Conservation (phyloP, 2,797 vertebrate species). For the Coregonus suidteri region DNA sequence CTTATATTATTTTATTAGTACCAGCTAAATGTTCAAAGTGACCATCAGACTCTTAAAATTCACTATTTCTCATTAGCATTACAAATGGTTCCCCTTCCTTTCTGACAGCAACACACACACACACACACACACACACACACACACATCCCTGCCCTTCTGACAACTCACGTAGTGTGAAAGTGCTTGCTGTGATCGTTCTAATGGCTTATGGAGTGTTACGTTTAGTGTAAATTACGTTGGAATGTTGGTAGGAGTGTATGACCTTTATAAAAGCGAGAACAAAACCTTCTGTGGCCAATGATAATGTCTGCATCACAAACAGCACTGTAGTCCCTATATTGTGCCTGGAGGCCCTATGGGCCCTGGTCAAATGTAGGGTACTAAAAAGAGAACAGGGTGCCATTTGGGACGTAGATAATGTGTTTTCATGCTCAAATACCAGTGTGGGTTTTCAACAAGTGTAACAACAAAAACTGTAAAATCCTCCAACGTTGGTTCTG, state of each 20-base stretch:
- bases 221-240: conserved; percentile 26
- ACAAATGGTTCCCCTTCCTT: conserved; percentile 4
- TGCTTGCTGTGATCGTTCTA: conserved; percentile 30
- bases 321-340: background rate
- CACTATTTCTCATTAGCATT: conserved; percentile 21
- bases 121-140: background rate
- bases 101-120: background rate
- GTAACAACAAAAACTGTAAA: conserved; percentile 2
- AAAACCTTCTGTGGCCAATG: background rate
- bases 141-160: background rate
- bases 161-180: conserved; percentile 15
- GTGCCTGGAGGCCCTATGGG: background rate
- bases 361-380: background rate
- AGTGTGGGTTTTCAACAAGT: conserved; percentile 17
- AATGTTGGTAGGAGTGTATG: conserved; percentile 10
- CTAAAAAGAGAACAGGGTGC: background rate
- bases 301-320: conserved; percentile 8
- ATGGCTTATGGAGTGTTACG: conserved; percentile 31
- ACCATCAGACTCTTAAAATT: background rate
- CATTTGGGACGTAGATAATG: background rate
- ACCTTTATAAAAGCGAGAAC: conserved; percentile 45
- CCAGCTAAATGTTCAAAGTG: background rate
- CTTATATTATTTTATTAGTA: background rate
- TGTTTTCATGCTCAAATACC: conserved; percentile 27
- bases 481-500: background rate